Base-by-base conservation (phyloP, 2,113 vertebrate species). In the Ariopsis seemanni region DNA sequence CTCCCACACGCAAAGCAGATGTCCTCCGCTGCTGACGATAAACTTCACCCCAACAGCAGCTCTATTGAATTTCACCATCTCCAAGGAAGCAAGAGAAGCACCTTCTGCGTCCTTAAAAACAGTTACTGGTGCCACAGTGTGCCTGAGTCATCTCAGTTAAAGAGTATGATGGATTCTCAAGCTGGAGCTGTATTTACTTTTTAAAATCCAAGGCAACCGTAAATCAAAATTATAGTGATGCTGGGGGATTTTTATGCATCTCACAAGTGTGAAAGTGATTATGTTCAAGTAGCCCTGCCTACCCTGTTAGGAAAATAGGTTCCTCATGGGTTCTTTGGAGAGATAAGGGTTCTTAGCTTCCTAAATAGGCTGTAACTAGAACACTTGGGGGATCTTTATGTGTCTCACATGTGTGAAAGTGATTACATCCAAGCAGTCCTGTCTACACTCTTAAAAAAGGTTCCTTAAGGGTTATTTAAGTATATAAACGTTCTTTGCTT, bases 1-100 rank as follows among this genome's bases (percentile, higher is more conserved):
- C 84, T 85, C 62, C 77, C 88, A 89, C 89, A 88, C 83, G 50
- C 90, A 85, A 88, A 91, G 88, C 91, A 91, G 88, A 92, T 88
- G 91, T 90, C 87, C 82, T 88, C 69, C 58, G 63, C 60, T 81
- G 52, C 85, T 83, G 84, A 82, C 80, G 71, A 85, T 89, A 87
- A 86, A 91, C 79, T 87, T 85, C 83, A 84, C 75, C 82, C 48
- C 72, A 62, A 42, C 79, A 82, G 83, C 67, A n/a, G 80, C 82
- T 89, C 63, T 58, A 77, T 67, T 90, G 58, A 77, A 87, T 88
- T 90, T 86, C 88, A 84, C 57, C 85, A 65, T 69, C 18, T 58
- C 82, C 65, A 30, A 57, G 60, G 74, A 80, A 48, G 72, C 78
- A 63, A 58, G 42, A 42, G 48, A 71, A 25, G 77, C 69, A 85